Base-by-base conservation (phyloP, 2,888 invertebrate species). In the Macroteleia sp. region DNA sequence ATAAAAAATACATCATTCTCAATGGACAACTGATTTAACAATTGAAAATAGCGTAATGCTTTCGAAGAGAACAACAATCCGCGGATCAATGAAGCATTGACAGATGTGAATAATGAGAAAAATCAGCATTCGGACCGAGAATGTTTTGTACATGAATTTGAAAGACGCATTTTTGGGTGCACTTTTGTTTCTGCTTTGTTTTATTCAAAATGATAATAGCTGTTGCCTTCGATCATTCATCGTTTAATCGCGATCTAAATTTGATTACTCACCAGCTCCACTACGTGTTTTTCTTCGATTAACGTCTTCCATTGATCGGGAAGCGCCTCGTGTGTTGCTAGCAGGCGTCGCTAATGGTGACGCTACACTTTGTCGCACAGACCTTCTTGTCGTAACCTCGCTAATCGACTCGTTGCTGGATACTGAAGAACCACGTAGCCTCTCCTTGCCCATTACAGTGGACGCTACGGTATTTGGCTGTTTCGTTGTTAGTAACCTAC, bases 231-330 rank as follows among this genome's bases (percentile, higher is more conserved):
- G 73, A 69, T 74, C 73, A 73, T 78, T 78, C 69, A 73, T 64
- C 67, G 73, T 66, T 69, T 67, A 69, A 73, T 71, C 77, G 73
- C 62, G 66, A 54, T 71, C 52, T 70, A 70, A 74, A 25, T 57
- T 75, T 77, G 57, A 59, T 82, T 88, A 91, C 91, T 86, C 88
- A 91, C 91, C 91, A 87, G 91, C 90, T 84, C 91, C 91, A 85
- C 91, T 91, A 79, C 91, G 90, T 69, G 91, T 91, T 86, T 91
- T 91, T 82, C 91, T 87, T 79, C 91, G 83, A 75, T 89, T 91
- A 67, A 91, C 88, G 82, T 91, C 91, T 76, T 91, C 91, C 74
- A 90, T 85, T 30, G 91, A 87, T 84, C 91, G 88, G 36, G 91
- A 90, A 34, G 91, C 91, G 70, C 91, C 91, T 79, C 91, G 87